Evolutionary conservation across 2,113 vertebrate species (phyloP), one percentile per base, ranked within the genome.

Genomic region (Hystrix cristata): DNA sequence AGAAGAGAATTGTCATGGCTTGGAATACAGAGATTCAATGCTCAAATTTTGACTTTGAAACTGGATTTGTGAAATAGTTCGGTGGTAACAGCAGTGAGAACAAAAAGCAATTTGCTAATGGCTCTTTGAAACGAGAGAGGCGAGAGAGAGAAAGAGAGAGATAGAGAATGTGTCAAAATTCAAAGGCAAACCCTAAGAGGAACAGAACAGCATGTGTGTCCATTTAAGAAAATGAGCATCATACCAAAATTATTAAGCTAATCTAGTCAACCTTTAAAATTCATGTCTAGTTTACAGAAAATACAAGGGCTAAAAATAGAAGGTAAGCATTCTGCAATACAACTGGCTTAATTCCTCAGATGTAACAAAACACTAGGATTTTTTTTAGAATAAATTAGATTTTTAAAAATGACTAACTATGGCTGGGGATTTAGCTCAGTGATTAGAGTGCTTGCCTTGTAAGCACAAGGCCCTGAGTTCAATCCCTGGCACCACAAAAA

Each of bases 241-340:
- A 34, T 95, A 86, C 38, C 51, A 84, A 92, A 93, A 94, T 79
- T 72, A 38, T 57, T 88, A 80, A 67, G 21, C 62, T 84, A 82
- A 91, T 55, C n/a, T 80, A 93, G 87, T 31, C 55, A 95, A 78
- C 18, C 29, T 53, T 95, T 95, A 93, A 93, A 93, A 91, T 92
- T 76, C 89, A 91, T 59, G 79, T 62, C 38, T 55, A 87, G 25
- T 43, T 69, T 51, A 82, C 8, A 62, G 53, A 59, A 87, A 78
- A 25, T 48, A 64, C 38, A 80, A 57, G 34, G 51, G n/a, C 9
- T 87, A 23, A 72, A 31, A 23, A 38, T 5, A 72, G 29, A 93
- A 91, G n/a, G 53, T 60, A 23, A 93, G 23, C 57, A 91, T 65
- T 57, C 27, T 85, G 43, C 57, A 38, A 55, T 89, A 96, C 21